Percentiles rank a stretch among this genome's conserved stretches.
These are phyloP conservation scores for Himalopsyche phryganea DNA, from an alignment of 1,140 invertebrate genomes.

Conservation along the genomic window DNA sequence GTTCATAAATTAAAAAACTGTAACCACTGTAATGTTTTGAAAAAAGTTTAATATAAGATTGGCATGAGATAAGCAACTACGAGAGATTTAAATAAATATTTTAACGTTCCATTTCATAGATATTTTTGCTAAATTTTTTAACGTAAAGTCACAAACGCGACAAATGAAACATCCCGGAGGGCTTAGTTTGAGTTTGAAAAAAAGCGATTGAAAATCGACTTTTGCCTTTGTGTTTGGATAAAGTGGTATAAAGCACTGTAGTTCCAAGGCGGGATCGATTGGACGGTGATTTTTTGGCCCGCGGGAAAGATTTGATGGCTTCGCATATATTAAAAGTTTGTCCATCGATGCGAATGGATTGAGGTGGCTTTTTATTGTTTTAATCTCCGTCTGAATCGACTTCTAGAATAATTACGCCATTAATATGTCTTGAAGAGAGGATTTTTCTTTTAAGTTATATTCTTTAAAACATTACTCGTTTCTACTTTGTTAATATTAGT, in stretches of 20 bases:
- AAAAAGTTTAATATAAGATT: too few species aligned
- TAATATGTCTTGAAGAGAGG: background rate
- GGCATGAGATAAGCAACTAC: too few species aligned
- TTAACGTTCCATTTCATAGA: too few species aligned
- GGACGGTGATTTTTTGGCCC: constrained; percentile 23
- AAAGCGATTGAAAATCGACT: constrained; percentile 4
- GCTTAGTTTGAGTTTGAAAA: background rate
- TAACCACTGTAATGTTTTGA: too few species aligned
- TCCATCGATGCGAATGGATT: constrained; percentile 24
- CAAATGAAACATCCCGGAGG: background rate
- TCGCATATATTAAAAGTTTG: constrained; percentile 34
- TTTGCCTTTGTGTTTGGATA: background rate
- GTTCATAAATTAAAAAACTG: too few species aligned
- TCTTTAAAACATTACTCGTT: too few species aligned
- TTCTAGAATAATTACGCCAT: constrained; percentile 1
- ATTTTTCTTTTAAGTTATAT: too few species aligned
- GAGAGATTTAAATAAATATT: too few species aligned
- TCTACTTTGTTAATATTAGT: too few species aligned
- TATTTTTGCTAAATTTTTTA: too few species aligned
- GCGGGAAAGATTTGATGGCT: constrained; percentile 21
- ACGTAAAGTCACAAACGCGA: background rate
- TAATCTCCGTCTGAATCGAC: background rate
- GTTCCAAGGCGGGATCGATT: background rate
- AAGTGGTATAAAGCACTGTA: background rate
- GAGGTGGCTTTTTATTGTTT: constrained; percentile 26